Base-by-base conservation (phyloP, 2,888 invertebrate species). In the Nephrotoma flavescens region DNA sequence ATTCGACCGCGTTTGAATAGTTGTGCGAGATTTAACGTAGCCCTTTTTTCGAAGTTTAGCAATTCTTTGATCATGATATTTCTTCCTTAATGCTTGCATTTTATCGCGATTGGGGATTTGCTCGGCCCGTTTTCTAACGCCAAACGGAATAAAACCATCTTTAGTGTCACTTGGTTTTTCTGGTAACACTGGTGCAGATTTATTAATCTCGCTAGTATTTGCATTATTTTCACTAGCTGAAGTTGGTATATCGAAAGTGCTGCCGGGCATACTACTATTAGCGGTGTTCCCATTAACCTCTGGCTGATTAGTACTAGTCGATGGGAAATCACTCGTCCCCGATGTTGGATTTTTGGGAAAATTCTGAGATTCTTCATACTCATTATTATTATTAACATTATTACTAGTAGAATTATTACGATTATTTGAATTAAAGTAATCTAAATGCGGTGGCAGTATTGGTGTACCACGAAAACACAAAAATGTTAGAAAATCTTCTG, bases 401-500 rank as follows among this genome's bases (percentile, higher is more conserved):
- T 90, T 87, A 91, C 91, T 90, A 89, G 88, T 91, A 90, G 44
- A 90, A 90, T 87, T 91, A 89, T 42, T 92, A 90, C 6, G 92
- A 91, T 86, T 91, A 71, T 86, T 86, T 87, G 86, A 71, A 89
- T 94, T 93, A 90, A 96, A 94, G 90, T 95, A 95, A 90, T 95
- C 95, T 88, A 96, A 91, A 88, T 93, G 94, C 0, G 95, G 93
- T 41, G 96, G 96, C 87, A 96, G 91, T 86, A 95, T 93, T 7
- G 94, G 93, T 41, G 96, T 96, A 52, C 96, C 96, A 90, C 97
- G 93, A 89, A 96, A 95, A 91, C 97, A 97, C 15, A 97, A 92
- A 91, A 96, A 97, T 86, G 96, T 96, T 84, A 97, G 91, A 90
- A 97, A 97, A 90, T 97, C 97, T 92, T 96, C 96, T 1, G 97